Conservation (phyloP, 2,888 invertebrate species). For the Gerris lacustris region DNA sequence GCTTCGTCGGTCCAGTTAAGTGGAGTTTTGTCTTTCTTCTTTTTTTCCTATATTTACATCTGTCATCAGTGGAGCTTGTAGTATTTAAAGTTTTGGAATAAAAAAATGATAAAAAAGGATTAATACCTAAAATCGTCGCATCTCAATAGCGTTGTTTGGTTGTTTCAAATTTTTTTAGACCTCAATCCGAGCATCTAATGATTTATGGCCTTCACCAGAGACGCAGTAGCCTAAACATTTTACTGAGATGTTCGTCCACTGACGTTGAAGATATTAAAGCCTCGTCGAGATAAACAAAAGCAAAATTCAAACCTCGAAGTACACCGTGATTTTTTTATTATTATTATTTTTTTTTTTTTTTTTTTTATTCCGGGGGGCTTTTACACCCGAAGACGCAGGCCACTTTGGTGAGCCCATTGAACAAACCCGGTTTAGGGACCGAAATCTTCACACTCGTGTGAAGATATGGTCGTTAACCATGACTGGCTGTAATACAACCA, state of each 20-base stretch:
- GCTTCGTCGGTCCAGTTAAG: no score
- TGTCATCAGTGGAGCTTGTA: background rate
- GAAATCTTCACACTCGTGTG: no score
- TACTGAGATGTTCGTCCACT: slow-evolving; percentile 28
- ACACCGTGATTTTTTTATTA: no score
- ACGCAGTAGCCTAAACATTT: slow-evolving; percentile 23
- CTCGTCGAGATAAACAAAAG: slow-evolving; percentile 29
- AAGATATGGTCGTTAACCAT: no score
- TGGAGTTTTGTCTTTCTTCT: slow-evolving; percentile 33
- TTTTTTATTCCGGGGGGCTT: no score
- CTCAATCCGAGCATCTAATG: slow-evolving; percentile 17
- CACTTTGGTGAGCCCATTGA: no score
- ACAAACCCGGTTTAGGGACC: no score
- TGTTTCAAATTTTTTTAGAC: slow-evolving; percentile 19
- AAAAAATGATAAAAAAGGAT: slow-evolving; percentile 33
- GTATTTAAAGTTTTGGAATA: no score
- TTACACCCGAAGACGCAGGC: no score
- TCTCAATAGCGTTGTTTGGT: slow-evolving; percentile 27
- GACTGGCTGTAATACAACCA: no score
- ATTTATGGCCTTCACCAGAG: slow-evolving; percentile 19
- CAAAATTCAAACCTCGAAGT: slow-evolving; percentile 25
- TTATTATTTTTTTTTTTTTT: no score
- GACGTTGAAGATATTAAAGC: no score
- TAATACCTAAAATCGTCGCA: slow-evolving; percentile 34
- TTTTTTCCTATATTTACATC: background rate